These are phyloP conservation scores for Hirudinaria manillensis DNA, from an alignment of 2,888 invertebrate species.

Conservation along the genomic window DNA sequence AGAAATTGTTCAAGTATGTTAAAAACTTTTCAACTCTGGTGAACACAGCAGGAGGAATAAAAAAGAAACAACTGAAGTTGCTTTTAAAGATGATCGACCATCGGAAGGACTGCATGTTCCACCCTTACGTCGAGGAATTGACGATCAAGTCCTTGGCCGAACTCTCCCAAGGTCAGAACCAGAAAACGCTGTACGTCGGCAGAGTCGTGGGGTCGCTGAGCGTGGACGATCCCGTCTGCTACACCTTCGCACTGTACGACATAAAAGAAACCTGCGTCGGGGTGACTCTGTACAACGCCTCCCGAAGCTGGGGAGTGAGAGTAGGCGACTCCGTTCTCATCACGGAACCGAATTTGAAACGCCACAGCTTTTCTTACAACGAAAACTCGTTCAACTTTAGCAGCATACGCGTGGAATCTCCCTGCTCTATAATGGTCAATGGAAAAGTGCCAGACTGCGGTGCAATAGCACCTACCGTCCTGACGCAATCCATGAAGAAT, in stretches of 20 bases:
- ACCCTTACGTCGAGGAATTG: not conserved
- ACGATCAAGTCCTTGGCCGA: constrained; percentile 54
- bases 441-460: constrained; percentile 60
- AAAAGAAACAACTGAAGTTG: constrained; percentile 19
- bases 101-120: not conserved
- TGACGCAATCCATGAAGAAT: constrained; percentile 34
- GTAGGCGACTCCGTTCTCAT: constrained; percentile 78
- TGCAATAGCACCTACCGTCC: constrained; percentile 46
- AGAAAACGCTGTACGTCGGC: constrained; percentile 66
- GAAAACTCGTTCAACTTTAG: constrained; percentile 62
- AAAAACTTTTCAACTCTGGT: constrained; percentile 64
- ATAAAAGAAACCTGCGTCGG: constrained; percentile 65
- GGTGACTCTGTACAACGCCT: constrained; percentile 78
- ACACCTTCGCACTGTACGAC: constrained; percentile 74
- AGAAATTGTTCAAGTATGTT: constrained; percentile 64
- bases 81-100: constrained; percentile 10
- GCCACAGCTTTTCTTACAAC: constrained; percentile 60
- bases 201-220: constrained; percentile 75
- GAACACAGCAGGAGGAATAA: constrained; percentile 54
- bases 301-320: constrained; percentile 72
- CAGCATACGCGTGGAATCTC: constrained; percentile 73
- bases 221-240: constrained; percentile 66
- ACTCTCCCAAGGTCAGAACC: constrained; percentile 61
- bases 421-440: constrained; percentile 69
- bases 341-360: constrained; percentile 67